A percentile compares a stretch with the other conserved stretches of the same genome.
These are phyloP conservation scores for Papilio elwesi DNA, from an alignment of 2,888 invertebrate species.

Conservation along the genomic window DNA sequence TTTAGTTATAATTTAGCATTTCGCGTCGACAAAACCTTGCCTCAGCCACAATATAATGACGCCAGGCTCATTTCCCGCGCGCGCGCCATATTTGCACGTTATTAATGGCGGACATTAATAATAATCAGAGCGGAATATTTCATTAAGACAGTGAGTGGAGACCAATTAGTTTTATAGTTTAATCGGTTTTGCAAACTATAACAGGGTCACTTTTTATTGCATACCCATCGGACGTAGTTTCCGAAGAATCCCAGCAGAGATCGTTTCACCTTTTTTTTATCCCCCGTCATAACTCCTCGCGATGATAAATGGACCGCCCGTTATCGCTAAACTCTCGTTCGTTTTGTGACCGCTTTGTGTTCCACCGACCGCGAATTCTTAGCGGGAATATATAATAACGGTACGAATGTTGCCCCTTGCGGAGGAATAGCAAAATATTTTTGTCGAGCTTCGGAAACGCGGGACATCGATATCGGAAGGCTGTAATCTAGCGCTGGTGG, in stretches of 20 bases:
- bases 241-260: conserved; percentile 60
- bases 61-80: conserved; percentile 13
- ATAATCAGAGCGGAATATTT: conserved; percentile 74
- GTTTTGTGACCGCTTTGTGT: conserved; percentile 50
- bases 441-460: conserved; percentile 43
- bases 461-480: conserved; percentile 67
- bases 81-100: conserved; percentile 48
- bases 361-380: conserved; percentile 43
- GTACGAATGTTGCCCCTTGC: conserved; percentile 43
- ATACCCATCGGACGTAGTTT: conserved; percentile 61
- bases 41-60: conserved; percentile 33
- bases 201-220: conserved; percentile 77
- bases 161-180: conserved; percentile 79
- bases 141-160: conserved; percentile 73
- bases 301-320: conserved; percentile 63
- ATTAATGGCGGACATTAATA: conserved; percentile 73
- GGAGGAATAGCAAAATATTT: conserved; percentile 46
- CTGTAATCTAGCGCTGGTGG: conserved; percentile 71
- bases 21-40: conserved; percentile 9
- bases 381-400: conserved; percentile 43
- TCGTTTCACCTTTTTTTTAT: conserved; percentile 63
- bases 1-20: conserved; percentile 17
- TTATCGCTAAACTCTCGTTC: conserved; percentile 57
- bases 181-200: conserved; percentile 81
- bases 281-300: conserved; percentile 69